Conservation (phyloP, 2,888 invertebrate species). For the Caenorhabditis doughertyi region DNA sequence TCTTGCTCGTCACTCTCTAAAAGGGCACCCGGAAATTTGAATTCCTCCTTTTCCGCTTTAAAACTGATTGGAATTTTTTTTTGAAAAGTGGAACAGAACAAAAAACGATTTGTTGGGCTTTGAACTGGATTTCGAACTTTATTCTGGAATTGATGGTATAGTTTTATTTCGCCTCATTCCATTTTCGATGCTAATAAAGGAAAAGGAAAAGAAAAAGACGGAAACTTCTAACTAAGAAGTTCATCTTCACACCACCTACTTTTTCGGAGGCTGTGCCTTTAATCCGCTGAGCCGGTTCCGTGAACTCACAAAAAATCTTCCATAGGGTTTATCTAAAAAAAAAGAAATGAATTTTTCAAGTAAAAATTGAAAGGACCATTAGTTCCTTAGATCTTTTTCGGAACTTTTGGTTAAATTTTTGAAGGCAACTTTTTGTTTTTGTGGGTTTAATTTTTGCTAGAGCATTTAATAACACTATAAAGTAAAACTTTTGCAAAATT, state of each 20-base stretch:
- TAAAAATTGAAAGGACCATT: too few species aligned
- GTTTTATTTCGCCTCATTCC: constrained; percentile 15
- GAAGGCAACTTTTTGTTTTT: too few species aligned
- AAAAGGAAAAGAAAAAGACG: constrained; percentile 5
- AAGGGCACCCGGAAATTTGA: constrained; percentile 33
- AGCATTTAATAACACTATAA: too few species aligned
- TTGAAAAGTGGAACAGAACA: constrained; percentile 7
- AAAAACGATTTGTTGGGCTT: neutral
- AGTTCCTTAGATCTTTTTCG: too few species aligned
- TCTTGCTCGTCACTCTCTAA: neutral
- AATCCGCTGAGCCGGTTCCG: constrained; percentile 45
- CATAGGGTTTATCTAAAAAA: neutral
- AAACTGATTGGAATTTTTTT: constrained; percentile 7
- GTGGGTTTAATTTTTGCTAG: too few species aligned
- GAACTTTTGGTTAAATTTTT: too few species aligned
- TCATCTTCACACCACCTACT: constrained; percentile 49
- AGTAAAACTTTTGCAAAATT: too few species aligned
- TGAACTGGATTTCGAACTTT: constrained; percentile 8
- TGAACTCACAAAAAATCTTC: neutral
- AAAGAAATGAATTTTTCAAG: neutral
- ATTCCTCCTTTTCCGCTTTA: constrained; percentile 9
- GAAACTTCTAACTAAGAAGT: constrained; percentile 13
- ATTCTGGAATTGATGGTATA: too few species aligned
- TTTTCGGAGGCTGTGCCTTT: constrained; percentile 15
- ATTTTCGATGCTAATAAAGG: constrained; percentile 36